Evolutionary conservation across 2,113 vertebrate species (phyloP).

Genomic region (Bubalus kerabau): DNA sequence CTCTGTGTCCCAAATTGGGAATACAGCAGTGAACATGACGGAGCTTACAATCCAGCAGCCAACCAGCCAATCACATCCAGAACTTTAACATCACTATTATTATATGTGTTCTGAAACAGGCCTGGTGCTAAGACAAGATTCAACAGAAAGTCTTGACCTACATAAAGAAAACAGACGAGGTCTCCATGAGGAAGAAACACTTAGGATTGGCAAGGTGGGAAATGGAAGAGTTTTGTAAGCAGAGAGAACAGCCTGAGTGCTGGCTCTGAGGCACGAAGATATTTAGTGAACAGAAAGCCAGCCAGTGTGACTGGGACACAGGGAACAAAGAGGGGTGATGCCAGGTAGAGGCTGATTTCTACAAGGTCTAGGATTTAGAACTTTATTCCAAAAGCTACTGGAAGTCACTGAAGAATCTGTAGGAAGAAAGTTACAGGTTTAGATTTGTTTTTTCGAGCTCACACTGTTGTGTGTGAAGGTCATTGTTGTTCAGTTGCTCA

Average conservation of each 20-base stretch:
- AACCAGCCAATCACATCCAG: not conserved
- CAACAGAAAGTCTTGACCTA: not conserved
- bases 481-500: too few relatives aligned
- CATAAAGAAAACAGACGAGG: not conserved
- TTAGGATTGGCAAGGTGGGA: not conserved
- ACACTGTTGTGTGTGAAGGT: too few relatives aligned
- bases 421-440: not conserved
- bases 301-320: not conserved
- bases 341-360: not conserved
- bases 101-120: not conserved
- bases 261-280: not conserved
- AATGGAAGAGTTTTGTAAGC: not conserved
- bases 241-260: not conserved
- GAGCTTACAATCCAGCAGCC: not conserved
- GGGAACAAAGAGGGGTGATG: not conserved
- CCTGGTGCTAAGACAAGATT: not conserved
- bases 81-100: not conserved
- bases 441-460: not conserved
- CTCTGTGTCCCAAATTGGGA: not conserved
- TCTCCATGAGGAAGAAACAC: not conserved
- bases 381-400: not conserved
- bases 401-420: not conserved
- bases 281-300: not conserved
- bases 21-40: not conserved
- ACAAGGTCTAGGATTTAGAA: not conserved